phyloP scores from a whole-genome alignment of 2,888 invertebrate genomes.

The Cacoxenus indagator region DNA sequence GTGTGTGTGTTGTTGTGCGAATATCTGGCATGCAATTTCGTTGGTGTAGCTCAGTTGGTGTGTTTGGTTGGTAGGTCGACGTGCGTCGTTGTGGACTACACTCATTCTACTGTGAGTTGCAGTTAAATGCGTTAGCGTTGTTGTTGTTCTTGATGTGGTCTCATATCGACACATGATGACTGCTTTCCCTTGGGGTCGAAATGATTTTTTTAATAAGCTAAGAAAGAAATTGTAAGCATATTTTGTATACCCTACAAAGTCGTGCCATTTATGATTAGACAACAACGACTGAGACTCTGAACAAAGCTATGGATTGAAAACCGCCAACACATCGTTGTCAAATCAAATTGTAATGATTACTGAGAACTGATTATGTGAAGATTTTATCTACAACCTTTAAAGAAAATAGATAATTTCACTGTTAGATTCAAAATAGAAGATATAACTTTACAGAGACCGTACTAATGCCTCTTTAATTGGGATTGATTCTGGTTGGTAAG shows the following conservation, averaged over 20 bases:
- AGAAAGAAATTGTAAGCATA: neutral
- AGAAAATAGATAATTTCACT: too few species aligned
- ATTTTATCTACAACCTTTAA: too few species aligned
- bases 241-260: neutral
- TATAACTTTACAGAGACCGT: too few species aligned
- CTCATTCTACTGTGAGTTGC: neutral
- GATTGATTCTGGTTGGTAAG: too few species aligned
- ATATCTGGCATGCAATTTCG: neutral
- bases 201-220: neutral
- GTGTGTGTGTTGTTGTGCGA: neutral
- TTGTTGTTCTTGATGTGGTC: neutral
- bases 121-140: neutral
- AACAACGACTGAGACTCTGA: too few species aligned
- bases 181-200: neutral
- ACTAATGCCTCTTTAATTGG: too few species aligned
- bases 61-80: neutral
- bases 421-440: too few species aligned
- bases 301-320: too few species aligned
- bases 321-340: too few species aligned
- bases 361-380: too few species aligned
- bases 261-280: neutral
- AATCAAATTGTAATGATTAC: too few species aligned
- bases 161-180: slow-evolving; percentile 15
- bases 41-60: too few species aligned
- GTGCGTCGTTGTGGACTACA: neutral